Base-by-base conservation (phyloP, 1,140 invertebrate genomes). In the Heliconius nattereri region DNA sequence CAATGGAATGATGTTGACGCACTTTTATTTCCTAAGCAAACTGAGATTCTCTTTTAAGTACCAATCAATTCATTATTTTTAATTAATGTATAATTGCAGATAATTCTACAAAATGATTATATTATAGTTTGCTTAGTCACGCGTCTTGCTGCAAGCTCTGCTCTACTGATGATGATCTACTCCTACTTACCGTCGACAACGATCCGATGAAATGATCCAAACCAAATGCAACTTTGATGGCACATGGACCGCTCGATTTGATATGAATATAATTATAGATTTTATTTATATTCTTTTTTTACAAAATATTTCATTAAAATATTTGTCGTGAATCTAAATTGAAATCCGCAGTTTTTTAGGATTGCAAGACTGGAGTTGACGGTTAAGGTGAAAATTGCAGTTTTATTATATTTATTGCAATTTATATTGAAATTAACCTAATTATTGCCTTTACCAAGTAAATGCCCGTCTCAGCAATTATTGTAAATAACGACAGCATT, bases 1-100 rank as follows among this genome's bases (percentile, higher is more conserved):
- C 91, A 86, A 92, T 93, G 91, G 91, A 93, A 94, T 92, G 91
- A 92, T 89, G 85, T 87, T 81, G 84, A 86, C 89, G 90, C 91
- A 86, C 84, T 76, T 82, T 83, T 79, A 85, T 85, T 84, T 84
- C 86, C 90, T 90, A 92, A 94, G 92, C 92, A 92, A 92, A 90
- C 89, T 88, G 85, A 88, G 81, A 66, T 66, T 29, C n/a, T 66
- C n/a, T 16, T 26, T 29, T 29, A 26, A 26, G 26, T 66, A 66
- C 13, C 60, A 29, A 26, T 66, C 23, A 66, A 66, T 66, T 66
- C 0, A 16, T 66, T 66, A 11, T 23, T 26, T 29, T 66, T 8
- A 66, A 66, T 29, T 16, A 11, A 66, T 66, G 11, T 66, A 13
- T 2, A 66, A 6, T 6, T 16, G 26, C 29, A 26, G 60, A 26